These are phyloP conservation scores for Dichetophora obliterata DNA, from an alignment of 2,888 invertebrate species.

Conservation along the genomic window DNA sequence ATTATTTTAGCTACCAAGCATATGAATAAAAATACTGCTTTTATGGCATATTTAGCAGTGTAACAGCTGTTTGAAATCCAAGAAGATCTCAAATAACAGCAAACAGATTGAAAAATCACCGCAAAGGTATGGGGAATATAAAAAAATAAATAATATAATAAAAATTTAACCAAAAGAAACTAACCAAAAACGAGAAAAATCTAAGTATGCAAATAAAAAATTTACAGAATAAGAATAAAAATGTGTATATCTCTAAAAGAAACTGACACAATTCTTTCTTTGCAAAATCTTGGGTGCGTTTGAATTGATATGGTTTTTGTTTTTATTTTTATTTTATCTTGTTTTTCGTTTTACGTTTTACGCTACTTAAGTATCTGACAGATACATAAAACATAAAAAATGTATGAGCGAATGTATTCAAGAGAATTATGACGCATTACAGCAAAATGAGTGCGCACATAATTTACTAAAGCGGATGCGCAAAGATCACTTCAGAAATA, in stretches of 20 bases:
- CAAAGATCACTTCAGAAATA: background rate
- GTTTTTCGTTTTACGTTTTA: background rate
- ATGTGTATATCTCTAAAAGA: background rate
- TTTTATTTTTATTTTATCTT: background rate
- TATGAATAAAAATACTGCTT: no score
- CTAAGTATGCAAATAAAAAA: no score
- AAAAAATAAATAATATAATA: background rate
- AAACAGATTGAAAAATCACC: background rate
- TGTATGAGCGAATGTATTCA: background rate
- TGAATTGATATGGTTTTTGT: background rate
- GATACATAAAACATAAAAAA: background rate
- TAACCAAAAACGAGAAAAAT: background rate
- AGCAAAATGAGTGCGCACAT: background rate
- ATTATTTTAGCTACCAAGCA: no score
- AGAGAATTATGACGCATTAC: conserved; percentile 26
- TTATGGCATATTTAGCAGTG: no score
- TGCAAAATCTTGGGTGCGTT: background rate
- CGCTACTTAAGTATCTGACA: background rate
- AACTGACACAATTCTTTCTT: conserved; percentile 16
- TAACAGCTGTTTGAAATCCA: no score
- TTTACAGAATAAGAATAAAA: background rate
- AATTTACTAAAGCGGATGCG: conserved; percentile 1
- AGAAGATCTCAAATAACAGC: background rate
- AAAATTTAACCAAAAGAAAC: background rate
- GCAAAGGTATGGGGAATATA: background rate